These are phyloP conservation scores for Sphyrna mokarran DNA, from an alignment of 2,113 vertebrate genomes.

Conservation along the genomic window DNA sequence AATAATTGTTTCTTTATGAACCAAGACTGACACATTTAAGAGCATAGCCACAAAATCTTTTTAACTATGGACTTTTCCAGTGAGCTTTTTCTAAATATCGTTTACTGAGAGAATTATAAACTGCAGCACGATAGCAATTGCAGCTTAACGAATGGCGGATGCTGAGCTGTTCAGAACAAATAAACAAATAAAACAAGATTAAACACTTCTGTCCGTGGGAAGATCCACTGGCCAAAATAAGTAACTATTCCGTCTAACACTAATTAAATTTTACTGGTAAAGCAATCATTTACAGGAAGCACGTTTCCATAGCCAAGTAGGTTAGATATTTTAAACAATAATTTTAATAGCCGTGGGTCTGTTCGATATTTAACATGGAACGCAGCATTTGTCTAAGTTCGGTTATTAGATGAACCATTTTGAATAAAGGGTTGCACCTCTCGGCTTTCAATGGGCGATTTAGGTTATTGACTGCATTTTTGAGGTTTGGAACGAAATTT, in stretches of 20 bases:
- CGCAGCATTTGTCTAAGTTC: background rate
- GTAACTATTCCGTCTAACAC: background rate
- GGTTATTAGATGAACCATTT: background rate
- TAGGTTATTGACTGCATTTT: slow-evolving; percentile 19
- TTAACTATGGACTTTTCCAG: background rate
- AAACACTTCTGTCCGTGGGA: background rate
- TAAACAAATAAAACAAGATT: slow-evolving; percentile 17
- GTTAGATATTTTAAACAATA: background rate
- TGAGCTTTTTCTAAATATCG: background rate
- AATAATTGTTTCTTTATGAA: background rate
- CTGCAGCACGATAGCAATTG: background rate
- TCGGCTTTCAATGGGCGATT: slow-evolving; percentile 31
- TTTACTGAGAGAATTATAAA: background rate
- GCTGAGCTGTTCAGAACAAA: slow-evolving; percentile 3
- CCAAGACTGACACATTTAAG: background rate
- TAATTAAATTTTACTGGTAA: background rate
- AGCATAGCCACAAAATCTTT: background rate
- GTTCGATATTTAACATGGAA: slow-evolving; percentile 9
- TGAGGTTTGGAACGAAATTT: slow-evolving; percentile 32
- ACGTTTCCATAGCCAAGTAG: background rate
- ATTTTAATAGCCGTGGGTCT: background rate
- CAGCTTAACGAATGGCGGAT: background rate
- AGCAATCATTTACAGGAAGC: background rate
- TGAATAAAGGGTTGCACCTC: background rate
- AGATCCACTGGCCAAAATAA: background rate